Conservation (phyloP, 2,888 invertebrate genomes). For the Brachypterus glaber region DNA sequence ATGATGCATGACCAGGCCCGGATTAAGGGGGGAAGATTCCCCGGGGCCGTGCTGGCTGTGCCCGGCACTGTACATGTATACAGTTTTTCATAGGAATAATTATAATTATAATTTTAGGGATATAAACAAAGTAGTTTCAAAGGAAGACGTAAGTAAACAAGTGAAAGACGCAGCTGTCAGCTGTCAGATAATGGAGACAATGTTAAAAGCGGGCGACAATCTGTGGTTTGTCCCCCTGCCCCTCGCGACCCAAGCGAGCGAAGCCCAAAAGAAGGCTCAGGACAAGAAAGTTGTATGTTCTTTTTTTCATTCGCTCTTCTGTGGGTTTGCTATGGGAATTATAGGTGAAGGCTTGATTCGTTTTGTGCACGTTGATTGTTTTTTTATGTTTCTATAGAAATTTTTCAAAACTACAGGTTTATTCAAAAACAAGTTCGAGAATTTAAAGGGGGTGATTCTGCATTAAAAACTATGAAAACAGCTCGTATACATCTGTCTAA, state of each 20-base stretch:
- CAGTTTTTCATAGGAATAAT: neutral
- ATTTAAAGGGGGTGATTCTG: too few relatives aligned
- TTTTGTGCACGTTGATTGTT: too few relatives aligned
- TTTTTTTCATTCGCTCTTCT: constrained; percentile 26
- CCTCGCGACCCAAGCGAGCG: constrained; percentile 54
- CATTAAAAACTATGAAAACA: too few relatives aligned
- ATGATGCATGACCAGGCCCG: too few relatives aligned
- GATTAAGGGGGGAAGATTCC: too few relatives aligned
- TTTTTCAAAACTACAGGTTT: too few relatives aligned
- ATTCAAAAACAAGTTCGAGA: too few relatives aligned
- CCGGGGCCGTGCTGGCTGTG: too few relatives aligned
- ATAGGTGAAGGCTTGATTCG: constrained; percentile 25
- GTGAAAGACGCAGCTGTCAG: constrained; percentile 81
- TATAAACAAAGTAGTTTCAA: constrained; percentile 27
- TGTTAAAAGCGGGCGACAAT: constrained; percentile 67
- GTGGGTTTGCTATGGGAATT: constrained; percentile 25
- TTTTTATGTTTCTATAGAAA: too few relatives aligned
- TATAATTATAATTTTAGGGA: constrained; percentile 21
- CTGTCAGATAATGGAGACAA: constrained; percentile 73
- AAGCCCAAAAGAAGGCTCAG: constrained; percentile 34
- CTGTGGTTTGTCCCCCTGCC: constrained; percentile 73
- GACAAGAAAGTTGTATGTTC: constrained; percentile 35
- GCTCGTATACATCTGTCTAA: too few relatives aligned
- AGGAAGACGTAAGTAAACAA: constrained; percentile 43
- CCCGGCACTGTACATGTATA: neutral